Percentiles rank a stretch among this genome's conserved stretches.
Conservation (phyloP, 2,797 vertebrate genomes). For the Clarias laeviceps region DNA sequence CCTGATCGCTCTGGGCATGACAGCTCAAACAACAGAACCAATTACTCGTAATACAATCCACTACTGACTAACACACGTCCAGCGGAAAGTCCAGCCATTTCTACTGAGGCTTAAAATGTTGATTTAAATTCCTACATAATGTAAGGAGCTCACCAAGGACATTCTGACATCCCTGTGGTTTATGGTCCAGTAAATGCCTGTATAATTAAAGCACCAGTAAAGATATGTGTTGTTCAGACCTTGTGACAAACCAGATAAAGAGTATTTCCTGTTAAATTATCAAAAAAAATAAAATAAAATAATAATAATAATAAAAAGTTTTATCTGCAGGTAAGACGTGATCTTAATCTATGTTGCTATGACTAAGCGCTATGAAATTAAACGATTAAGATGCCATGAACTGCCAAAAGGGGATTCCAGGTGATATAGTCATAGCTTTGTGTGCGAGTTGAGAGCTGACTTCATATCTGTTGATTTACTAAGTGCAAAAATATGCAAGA, state of each 20-base stretch:
- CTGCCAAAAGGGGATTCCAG: constrained; percentile 9
- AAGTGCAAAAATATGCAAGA: constrained; percentile 51
- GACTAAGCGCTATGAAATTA: not conserved
- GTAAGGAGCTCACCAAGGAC: constrained; percentile 75
- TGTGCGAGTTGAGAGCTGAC: constrained; percentile 11
- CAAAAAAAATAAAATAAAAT: not conserved
- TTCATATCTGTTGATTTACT: constrained; percentile 34
- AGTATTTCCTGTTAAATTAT: not conserved
- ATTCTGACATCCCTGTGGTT: constrained; percentile 37
- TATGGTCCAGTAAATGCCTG: constrained; percentile 70
- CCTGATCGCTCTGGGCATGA: not conserved
- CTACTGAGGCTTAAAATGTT: constrained; percentile 68
- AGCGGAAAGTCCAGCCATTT: constrained; percentile 55
- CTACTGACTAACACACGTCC: constrained; percentile 30
- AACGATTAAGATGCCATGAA: not conserved
- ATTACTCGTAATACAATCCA: constrained; percentile 38
- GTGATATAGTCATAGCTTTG: constrained; percentile 11
- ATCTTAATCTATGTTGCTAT: not conserved
- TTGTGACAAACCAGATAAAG: constrained; percentile 51
- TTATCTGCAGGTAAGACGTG: not conserved
- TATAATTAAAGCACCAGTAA: constrained; percentile 62
- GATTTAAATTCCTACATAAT: constrained; percentile 72
- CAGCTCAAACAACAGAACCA: constrained; percentile 52
- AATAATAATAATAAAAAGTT: not conserved
- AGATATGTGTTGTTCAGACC: constrained; percentile 56